Percentiles rank a stretch among this genome's conserved stretches.
phyloP scores from a whole-genome alignment of 2,113 vertebrate genomes.

The Ovis canadensis region DNA sequence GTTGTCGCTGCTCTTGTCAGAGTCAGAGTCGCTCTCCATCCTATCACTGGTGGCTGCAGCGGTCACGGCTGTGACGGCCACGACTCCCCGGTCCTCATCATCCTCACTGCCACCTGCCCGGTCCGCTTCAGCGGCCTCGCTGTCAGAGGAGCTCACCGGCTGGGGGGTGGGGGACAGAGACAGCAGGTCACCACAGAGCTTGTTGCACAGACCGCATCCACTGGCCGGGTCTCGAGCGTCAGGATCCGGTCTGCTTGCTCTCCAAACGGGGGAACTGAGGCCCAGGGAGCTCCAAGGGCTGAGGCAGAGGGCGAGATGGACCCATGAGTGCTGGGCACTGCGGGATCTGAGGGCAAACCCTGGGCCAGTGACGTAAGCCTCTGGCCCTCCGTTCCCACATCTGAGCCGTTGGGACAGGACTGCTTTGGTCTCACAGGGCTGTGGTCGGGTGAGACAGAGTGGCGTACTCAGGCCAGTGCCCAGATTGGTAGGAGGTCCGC shows the following conservation, averaged over 20 bases:
- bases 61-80: constrained; percentile 53
- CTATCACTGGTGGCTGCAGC: constrained; percentile 47
- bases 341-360: no score
- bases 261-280: neutral
- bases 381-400: neutral
- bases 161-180: fast-evolving
- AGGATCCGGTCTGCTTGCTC: neutral
- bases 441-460: no score
- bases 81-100: constrained; percentile 61
- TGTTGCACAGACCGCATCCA: fast-evolving
- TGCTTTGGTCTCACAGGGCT: neutral
- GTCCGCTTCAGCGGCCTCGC: constrained; percentile 85
- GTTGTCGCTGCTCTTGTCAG: constrained; percentile 88
- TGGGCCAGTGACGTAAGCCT: neutral
- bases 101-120: constrained; percentile 81
- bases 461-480: neutral
- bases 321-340: fast-evolving
- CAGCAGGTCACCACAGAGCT: fast-evolving
- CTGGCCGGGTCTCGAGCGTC: neutral
- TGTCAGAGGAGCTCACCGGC: constrained; percentile 94
- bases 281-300: neutral
- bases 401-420: neutral
- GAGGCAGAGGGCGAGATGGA: neutral
- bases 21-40: constrained; percentile 86
- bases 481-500: neutral